These are phyloP conservation scores for Anolis carolinensis DNA, from an alignment of 2,113 vertebrate species.

Conservation along the genomic window DNA sequence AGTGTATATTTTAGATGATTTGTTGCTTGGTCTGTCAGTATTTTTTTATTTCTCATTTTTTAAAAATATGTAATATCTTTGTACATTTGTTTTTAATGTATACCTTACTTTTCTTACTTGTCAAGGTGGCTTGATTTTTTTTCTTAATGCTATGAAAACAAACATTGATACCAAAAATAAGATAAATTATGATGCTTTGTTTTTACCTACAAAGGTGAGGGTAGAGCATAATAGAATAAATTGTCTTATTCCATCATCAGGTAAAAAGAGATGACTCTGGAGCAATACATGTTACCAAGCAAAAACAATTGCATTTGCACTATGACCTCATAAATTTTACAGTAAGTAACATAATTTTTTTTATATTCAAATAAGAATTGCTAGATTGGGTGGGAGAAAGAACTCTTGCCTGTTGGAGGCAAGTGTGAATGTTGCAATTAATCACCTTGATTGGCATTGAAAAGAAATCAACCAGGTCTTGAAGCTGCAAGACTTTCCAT, in stretches of 20 bases:
- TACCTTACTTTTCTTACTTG: background rate
- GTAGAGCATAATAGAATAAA: background rate
- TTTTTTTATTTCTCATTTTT: background rate
- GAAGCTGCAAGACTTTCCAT: no score
- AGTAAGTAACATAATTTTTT: slow-evolving; percentile 76
- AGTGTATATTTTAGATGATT: background rate
- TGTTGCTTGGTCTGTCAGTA: background rate
- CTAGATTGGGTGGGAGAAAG: no score
- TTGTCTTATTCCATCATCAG: slow-evolving; percentile 67
- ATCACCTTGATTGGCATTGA: no score
- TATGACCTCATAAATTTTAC: slow-evolving; percentile 97
- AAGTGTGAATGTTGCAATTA: no score
- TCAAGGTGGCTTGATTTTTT: background rate
- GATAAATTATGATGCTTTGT: background rate
- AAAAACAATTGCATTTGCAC: slow-evolving; percentile 91
- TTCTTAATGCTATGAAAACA: background rate
- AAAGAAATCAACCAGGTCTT: no score
- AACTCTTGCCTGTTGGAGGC: no score
- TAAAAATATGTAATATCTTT: background rate
- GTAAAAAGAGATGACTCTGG: slow-evolving; percentile 94
- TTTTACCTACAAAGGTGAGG: background rate
- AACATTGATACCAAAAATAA: background rate
- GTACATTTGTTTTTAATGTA: background rate
- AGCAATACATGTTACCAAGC: slow-evolving; percentile 96
- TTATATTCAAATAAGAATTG: background rate